Base-by-base conservation (phyloP, 2,113 vertebrate genomes). In the Pangasianodon gigas region DNA sequence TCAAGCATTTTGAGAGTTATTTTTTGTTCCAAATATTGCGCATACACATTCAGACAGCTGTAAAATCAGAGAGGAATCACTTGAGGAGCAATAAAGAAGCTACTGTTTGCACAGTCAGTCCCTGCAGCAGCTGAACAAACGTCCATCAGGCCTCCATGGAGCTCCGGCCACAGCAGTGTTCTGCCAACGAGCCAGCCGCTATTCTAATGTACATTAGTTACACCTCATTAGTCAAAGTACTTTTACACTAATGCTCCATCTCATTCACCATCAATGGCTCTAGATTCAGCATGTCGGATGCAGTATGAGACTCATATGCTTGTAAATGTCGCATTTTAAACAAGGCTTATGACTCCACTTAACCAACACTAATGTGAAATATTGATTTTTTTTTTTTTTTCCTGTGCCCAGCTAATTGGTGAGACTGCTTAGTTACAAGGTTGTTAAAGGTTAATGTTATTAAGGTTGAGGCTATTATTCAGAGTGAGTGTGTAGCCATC, bases 211-310 rank as follows among this genome's bases (percentile, higher is more conserved):
- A 79, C 86, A 89, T 92, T 90, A 44, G 87, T 86, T 77, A 79
- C 69, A 89, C 88, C 91, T 94, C 93, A 94, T 95, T 96, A 94
- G 91, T 93, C 89, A 89, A 91, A 93, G 90, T 86, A 91, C 93
- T 92, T 92, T 92, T 87, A 89, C 85, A 79, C 81, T 85, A 82
- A 91, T 86, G 77, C 90, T 91, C 75, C 84, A 67, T 51, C 62
- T 86, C 37, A 71, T 9, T 81, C 48, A 32, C 84, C 46, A 37
- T 44, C 21, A 86, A n/a, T 75, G 84, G 75, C 75, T 37, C 41
- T 85, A 51, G 51, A 56, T 86, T 86, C 74, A 67, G 26, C 84
- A 54, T 11, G 29, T 81, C 32, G 56, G 74, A 6, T 32, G 74
- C 48, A 8, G 48, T 60, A 67, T 32, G 37, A 71, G 62, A 44